Percentiles rank a stretch among this genome's conserved stretches.
Evolutionary conservation across 2,888 invertebrate species (phyloP).

Genomic region (Epistrophella euchroma): DNA sequence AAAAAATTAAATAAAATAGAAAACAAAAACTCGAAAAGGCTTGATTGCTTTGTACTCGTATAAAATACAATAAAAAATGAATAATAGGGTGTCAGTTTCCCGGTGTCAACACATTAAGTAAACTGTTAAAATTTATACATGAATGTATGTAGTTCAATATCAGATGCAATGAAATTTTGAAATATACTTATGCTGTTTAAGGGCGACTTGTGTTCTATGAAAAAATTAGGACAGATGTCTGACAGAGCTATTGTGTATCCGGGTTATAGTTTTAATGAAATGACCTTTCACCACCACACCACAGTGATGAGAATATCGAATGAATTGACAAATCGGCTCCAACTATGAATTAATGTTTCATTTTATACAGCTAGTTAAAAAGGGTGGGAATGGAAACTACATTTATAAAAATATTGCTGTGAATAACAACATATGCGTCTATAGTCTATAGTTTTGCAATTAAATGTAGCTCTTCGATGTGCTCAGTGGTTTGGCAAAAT

Average conservation of each 20-base stretch:
- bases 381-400: not conserved
- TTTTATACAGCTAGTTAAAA: not conserved
- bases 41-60: not conserved
- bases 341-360: constrained; percentile 6
- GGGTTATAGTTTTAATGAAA: constrained; percentile 14
- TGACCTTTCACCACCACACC: constrained; percentile 25
- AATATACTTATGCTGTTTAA: not conserved
- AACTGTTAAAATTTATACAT: constrained; percentile 8
- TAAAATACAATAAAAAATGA: not conserved
- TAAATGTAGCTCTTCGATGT: not conserved
- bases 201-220: not conserved
- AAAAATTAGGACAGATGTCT: constrained; percentile 16
- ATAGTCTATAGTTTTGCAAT: not conserved
- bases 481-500: constrained; percentile 22
- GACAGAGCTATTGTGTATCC: not conserved
- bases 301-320: not conserved
- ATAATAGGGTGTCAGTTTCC: not conserved
- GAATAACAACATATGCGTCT: not conserved
- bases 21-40: not conserved
- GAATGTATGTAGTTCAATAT: not conserved
- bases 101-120: constrained; percentile 1
- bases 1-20: too few relatives aligned
- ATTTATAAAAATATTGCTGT: not conserved
- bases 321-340: constrained; percentile 6
- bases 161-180: constrained; percentile 11